phyloP scores from a whole-genome alignment of 2,888 invertebrate genomes.

The Catonia carolina region DNA sequence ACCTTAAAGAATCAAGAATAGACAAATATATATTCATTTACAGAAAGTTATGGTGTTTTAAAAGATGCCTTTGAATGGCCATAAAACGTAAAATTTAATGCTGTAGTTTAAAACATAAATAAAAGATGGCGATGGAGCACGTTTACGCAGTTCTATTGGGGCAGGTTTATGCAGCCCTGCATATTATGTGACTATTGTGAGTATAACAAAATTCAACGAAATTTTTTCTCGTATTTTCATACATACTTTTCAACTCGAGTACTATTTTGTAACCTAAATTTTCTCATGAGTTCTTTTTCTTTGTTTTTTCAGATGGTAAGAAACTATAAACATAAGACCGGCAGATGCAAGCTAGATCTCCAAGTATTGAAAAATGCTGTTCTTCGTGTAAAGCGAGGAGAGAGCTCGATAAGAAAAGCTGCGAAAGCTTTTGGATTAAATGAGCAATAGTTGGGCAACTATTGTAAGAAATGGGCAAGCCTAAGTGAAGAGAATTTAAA shows the following conservation, averaged over 20 bases:
- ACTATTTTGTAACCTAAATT: background rate
- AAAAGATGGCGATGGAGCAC: slow-evolving; percentile 15
- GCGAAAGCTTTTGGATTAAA: slow-evolving; percentile 2
- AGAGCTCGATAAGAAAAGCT: background rate
- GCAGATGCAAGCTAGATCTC: background rate
- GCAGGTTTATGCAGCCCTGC: slow-evolving; percentile 2
- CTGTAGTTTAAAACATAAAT: background rate
- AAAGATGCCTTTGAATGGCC: background rate
- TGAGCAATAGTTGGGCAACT: slow-evolving; percentile 8
- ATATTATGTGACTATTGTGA: no score
- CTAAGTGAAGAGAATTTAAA: background rate
- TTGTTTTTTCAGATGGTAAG: slow-evolving; percentile 1
- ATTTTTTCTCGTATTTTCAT: no score
- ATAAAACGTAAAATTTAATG: no score
- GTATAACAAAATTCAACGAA: no score
- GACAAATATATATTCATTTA: no score
- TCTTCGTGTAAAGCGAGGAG: background rate
- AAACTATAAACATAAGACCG: background rate
- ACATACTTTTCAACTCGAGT: no score
- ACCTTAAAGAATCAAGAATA: no score
- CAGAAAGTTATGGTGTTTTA: background rate
- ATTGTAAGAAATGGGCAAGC: slow-evolving; percentile 7
- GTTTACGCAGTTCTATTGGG: slow-evolving; percentile 2
- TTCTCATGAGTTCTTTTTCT: background rate
- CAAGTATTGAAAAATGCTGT: slow-evolving; percentile 3